Base-by-base conservation (phyloP, 2,113 vertebrate species). In the Lagenorhynchus albirostris region DNA sequence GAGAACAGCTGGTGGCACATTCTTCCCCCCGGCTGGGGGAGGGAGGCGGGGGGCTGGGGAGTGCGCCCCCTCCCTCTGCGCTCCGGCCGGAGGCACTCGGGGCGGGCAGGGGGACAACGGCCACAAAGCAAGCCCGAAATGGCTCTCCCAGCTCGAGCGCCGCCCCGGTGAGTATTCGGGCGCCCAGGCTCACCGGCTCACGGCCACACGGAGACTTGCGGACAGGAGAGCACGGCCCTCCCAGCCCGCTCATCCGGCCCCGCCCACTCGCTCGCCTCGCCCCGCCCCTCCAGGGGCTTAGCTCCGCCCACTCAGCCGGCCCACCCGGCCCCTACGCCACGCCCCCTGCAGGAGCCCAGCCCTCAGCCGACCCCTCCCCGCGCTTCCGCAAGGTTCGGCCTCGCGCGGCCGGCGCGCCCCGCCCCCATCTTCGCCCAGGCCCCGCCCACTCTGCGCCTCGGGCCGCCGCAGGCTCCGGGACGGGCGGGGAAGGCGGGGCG, bases 1-100 rank as follows among this genome's bases (percentile, higher is more conserved):
- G 73, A 47, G 94, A 90, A 97, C 97, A 96, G 97, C 97, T 91
- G 97, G 92, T 77, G 94, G 96, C 97, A 96, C 97, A 97, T 98
- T 97, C 97, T 89, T 91, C 55, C 84, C 96, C 94, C 55, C 0
- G 1, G 85, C 77, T n/a, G 47, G 44, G 58, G 94, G 79, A 81
- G 83, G 33, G 86, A 31, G 80, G 92, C 41, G 74, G 60, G 88
- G 80, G 12, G 31, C 63, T 31, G 26, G 53, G 47, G 65, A 38
- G 84, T 8, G 73, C 55, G 89, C 60, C 88, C 86, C 73, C 73
- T 73, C 18, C 53, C n/a, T 71, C 23, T 41, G 95, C 71, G 50
- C 44, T 71, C 36, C 38, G 58, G 89, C 44, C 71, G 2, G 73
- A 62, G 86, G 82, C 92, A 63, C 89, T 33, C 50, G 14, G 67